Evolutionary conservation across 2,797 vertebrate genomes (phyloP).

Genomic region (Pseudopleuronectes americanus): DNA sequence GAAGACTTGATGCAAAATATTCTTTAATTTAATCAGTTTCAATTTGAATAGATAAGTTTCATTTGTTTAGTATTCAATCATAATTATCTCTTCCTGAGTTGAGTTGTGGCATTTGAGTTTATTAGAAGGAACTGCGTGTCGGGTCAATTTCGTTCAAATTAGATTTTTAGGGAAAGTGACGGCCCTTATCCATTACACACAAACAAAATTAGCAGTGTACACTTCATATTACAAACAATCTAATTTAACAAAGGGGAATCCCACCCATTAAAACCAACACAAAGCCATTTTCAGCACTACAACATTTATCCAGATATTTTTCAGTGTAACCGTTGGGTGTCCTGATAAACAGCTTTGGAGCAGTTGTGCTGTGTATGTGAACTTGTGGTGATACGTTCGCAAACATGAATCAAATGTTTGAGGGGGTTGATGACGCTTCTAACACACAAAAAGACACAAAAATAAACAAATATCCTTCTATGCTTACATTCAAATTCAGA

Average conservation of each 20-base stretch:
- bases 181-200: neutral
- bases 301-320: conserved; percentile 1
- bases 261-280: conserved; percentile 11
- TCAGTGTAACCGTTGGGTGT: neutral
- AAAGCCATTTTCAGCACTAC: neutral
- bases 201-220: neutral
- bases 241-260: conserved; percentile 12
- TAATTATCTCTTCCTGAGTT: neutral
- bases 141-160: too few relatives aligned
- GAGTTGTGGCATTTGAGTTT: neutral
- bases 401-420: too few relatives aligned
- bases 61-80: neutral
- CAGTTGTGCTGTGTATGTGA: too few relatives aligned
- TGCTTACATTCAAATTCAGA: too few relatives aligned
- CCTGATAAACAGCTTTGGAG: neutral
- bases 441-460: too few relatives aligned
- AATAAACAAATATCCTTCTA: too few relatives aligned
- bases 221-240: conserved; percentile 3
- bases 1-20: too few relatives aligned
- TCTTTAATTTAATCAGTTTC: neutral
- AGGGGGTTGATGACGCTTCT: too few relatives aligned
- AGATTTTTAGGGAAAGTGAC: too few relatives aligned
- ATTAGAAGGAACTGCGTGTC: neutral
- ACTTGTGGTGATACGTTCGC: too few relatives aligned
- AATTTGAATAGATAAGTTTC: neutral